These are phyloP conservation scores for Melanostigma gelatinosum DNA, from an alignment of 2,113 vertebrate species.

Conservation along the genomic window DNA sequence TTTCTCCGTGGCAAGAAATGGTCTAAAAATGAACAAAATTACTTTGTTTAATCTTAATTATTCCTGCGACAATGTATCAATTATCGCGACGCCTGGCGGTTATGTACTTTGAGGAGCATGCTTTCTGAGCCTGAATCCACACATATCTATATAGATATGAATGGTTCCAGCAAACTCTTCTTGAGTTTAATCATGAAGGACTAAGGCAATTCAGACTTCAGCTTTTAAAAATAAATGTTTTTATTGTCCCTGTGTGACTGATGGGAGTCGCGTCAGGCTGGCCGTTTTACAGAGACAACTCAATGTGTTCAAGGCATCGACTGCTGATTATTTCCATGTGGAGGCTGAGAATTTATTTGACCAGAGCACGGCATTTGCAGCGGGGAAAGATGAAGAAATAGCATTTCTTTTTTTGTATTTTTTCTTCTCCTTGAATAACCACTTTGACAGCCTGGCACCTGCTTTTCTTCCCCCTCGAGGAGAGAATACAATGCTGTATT, in stretches of 20 bases:
- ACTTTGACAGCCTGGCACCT: slow-evolving; percentile 38
- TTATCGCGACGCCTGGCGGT: background rate
- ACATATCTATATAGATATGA: slow-evolving; percentile 51
- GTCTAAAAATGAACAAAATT: too few species aligned
- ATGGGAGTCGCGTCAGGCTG: slow-evolving; percentile 64
- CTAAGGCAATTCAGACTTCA: slow-evolving; percentile 76
- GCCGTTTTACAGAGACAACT: slow-evolving; percentile 68
- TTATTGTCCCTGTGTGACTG: slow-evolving; percentile 79
- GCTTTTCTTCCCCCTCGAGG: slow-evolving; percentile 25
- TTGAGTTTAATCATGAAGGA: slow-evolving; percentile 74
- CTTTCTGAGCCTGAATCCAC: slow-evolving; percentile 38
- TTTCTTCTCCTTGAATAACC: slow-evolving; percentile 10
- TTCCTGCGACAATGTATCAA: background rate
- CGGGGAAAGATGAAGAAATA: slow-evolving; percentile 41
- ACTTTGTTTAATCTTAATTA: background rate
- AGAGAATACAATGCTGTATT: slow-evolving; percentile 45
- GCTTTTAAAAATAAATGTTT: slow-evolving; percentile 18
- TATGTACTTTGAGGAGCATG: background rate
- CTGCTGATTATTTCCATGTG: slow-evolving; percentile 74
- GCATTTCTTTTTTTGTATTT: background rate
- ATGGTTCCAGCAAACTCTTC: slow-evolving; percentile 58
- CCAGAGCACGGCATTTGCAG: slow-evolving; percentile 35
- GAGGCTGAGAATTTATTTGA: slow-evolving; percentile 64
- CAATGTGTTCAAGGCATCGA: slow-evolving; percentile 67
- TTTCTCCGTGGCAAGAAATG: too few species aligned